Conservation (phyloP, 2,888 invertebrate genomes). For the Scaptomyza flava region DNA sequence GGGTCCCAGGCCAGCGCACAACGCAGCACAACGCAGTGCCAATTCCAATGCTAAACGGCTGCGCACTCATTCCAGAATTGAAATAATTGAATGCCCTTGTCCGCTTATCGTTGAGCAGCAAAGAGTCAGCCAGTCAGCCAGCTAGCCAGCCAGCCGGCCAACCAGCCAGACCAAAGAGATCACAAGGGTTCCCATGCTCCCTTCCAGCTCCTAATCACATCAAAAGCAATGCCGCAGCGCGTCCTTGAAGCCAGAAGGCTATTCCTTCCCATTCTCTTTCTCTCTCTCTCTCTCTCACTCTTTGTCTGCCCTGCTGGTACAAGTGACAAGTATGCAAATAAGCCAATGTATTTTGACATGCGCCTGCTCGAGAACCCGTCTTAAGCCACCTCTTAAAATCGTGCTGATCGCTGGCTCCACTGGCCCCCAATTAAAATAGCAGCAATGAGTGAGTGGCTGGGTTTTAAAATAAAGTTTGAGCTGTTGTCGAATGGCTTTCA, state of each 20-base stretch:
- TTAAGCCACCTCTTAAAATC: conserved; percentile 14
- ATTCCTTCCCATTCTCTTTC: not conserved
- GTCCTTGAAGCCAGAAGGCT: conserved; percentile 54
- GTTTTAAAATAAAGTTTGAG: conserved; percentile 1
- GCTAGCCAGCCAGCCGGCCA: too few species aligned
- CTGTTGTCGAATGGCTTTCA: conserved; percentile 45
- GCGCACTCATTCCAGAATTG: conserved; percentile 65
- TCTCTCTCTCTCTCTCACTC: not conserved
- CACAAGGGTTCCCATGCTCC: conserved; percentile 17
- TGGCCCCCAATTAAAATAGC: conserved; percentile 63
- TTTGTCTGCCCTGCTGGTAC: not conserved
- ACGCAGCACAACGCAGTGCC: too few species aligned
- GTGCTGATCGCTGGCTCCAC: conserved; percentile 23
- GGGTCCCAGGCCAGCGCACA: conserved; percentile 23
- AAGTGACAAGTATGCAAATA: conserved; percentile 64
- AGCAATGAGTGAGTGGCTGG: conserved; percentile 5
- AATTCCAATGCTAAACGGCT: conserved; percentile 61
- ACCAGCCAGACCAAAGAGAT: not conserved
- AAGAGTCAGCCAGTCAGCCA: too few species aligned
- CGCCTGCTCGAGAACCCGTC: conserved; percentile 16
- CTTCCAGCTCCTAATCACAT: conserved; percentile 56
- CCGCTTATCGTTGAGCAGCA: conserved; percentile 40
- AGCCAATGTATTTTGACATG: conserved; percentile 53
- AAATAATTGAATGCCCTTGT: conserved; percentile 71
- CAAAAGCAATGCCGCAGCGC: conserved; percentile 57